Base-by-base conservation (phyloP, 2,888 invertebrate species). In the Yponomeuta cagnagella region DNA sequence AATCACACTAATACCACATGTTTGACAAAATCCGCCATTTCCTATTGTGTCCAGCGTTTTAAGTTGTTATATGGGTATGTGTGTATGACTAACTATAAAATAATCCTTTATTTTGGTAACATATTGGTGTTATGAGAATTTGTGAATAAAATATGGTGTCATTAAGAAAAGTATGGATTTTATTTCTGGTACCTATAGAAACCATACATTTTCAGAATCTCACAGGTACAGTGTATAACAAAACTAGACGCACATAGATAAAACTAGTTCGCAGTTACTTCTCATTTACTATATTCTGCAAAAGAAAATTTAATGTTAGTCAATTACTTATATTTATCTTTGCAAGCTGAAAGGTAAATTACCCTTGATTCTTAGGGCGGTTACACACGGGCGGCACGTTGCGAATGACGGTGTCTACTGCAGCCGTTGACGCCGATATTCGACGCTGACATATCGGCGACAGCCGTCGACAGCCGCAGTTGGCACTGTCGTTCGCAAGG, bases 131-230 rank as follows among this genome's bases (percentile, higher is more conserved):
- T 90, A 90, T 89, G 86, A 89, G 86, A 87, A 82, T 85, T 87
- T 91, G 90, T 90, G 88, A 91, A 90, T 90, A 90, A 89, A 90
- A 88, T 88, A 89, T 89, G 89, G 89, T 90, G 89, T 90, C 88
- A 91, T 89, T 87, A 85, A 86, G 82, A 80, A 82, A 74, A 12
- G 1, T 48, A 74, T 66, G 71, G 52, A 70, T 68, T 76, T 76
- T 76, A 74, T 72, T 75, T 74, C 67, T 69, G 33, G 70, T 31
- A 23, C 3, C 3, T 43, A 43, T 5, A 43, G 0, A 8, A 43
- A 8, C 1, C 43, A 43, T 8, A 43, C 43, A 43, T 43, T 43
- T 43, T 43, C 43, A 65, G 4, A 10, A 31, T 65, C 65, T 31
- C 65, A 65, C 30, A 65, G 30, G 43, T 43, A 43, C 43, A 31